A percentile compares a stretch with the other conserved stretches of the same genome.
Evolutionary conservation across 2,113 vertebrate species (phyloP).

Genomic region (Sakesphorus luctuosus): DNA sequence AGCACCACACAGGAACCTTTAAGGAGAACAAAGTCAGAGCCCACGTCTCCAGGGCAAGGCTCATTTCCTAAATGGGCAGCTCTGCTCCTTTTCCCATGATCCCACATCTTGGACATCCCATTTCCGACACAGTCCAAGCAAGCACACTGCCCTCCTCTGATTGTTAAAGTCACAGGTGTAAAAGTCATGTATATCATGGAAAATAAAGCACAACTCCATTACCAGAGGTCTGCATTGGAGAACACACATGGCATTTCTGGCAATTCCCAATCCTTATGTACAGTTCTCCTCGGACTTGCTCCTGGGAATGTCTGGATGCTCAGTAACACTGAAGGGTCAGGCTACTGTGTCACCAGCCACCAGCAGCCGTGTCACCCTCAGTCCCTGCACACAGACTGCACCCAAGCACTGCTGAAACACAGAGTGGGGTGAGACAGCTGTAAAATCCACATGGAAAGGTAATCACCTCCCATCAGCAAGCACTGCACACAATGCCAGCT

Average conservation of each 20-base stretch:
- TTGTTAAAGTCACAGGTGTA: rapidly evolving
- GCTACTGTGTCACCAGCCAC: rapidly evolving
- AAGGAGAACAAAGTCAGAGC: not conserved
- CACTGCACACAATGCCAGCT: rapidly evolving
- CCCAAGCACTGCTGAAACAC: not conserved
- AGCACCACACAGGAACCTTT: not conserved
- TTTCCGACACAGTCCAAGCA: not conserved
- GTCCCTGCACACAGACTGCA: not conserved
- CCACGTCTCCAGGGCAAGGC: rapidly evolving
- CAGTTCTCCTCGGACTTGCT: not conserved
- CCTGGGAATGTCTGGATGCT: not conserved
- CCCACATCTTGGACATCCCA: rapidly evolving
- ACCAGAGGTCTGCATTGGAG: not conserved
- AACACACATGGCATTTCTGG: not conserved
- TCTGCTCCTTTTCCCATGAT: not conserved
- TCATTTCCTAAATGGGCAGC: not conserved
- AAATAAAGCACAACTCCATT: rapidly evolving
- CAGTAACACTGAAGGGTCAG: not conserved
- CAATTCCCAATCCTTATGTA: not conserved
- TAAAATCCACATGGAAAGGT: not conserved
- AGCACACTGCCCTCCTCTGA: rapidly evolving
- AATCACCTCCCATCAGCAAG: not conserved
- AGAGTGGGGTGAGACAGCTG: rapidly evolving
- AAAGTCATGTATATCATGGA: not conserved
- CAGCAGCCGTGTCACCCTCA: rapidly evolving